Percentiles rank a stretch among this genome's conserved stretches.
phyloP scores from a whole-genome alignment of 2,113 vertebrate species.

The Hippocampus mohnikei region DNA sequence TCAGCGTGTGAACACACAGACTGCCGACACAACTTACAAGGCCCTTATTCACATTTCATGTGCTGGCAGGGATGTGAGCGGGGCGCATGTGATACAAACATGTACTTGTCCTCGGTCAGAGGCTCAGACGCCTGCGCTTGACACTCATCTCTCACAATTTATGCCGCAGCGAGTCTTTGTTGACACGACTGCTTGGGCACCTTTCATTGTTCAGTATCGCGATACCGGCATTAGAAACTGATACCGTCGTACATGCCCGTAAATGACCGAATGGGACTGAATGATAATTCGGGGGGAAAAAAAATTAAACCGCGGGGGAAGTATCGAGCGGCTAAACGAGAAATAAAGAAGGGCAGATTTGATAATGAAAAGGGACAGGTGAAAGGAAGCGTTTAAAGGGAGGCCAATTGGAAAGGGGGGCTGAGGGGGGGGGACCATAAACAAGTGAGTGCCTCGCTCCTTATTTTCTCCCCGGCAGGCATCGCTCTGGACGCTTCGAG shows the following conservation, averaged over 20 bases:
- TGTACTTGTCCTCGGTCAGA: slow-evolving; percentile 43
- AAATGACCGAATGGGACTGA: neutral
- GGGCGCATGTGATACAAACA: slow-evolving; percentile 44
- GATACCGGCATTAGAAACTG: too few relatives aligned
- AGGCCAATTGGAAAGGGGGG: slow-evolving; percentile 21
- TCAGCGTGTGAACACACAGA: neutral
- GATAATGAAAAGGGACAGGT: slow-evolving; percentile 5
- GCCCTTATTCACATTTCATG: slow-evolving; percentile 53
- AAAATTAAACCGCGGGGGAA: neutral
- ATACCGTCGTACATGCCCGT: neutral
- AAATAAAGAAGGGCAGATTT: slow-evolving; percentile 7
- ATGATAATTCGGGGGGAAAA: neutral
- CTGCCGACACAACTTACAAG: slow-evolving; percentile 1
- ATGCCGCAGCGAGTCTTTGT: neutral
- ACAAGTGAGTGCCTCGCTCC: slow-evolving; percentile 31
- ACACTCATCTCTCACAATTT: slow-evolving; percentile 7
- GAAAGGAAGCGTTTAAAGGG: slow-evolving; percentile 4
- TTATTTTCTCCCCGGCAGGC: slow-evolving; percentile 38
- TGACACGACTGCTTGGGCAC: too few relatives aligned
- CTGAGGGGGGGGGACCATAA: slow-evolving; percentile 27
- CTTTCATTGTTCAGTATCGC: too few relatives aligned
- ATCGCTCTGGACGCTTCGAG: slow-evolving; percentile 23
- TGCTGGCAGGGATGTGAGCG: slow-evolving; percentile 31
- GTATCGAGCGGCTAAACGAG: neutral
- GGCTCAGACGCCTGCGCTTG: slow-evolving; percentile 22